Conservation (phyloP, 2,888 invertebrate species). For the Biston stratarius region DNA sequence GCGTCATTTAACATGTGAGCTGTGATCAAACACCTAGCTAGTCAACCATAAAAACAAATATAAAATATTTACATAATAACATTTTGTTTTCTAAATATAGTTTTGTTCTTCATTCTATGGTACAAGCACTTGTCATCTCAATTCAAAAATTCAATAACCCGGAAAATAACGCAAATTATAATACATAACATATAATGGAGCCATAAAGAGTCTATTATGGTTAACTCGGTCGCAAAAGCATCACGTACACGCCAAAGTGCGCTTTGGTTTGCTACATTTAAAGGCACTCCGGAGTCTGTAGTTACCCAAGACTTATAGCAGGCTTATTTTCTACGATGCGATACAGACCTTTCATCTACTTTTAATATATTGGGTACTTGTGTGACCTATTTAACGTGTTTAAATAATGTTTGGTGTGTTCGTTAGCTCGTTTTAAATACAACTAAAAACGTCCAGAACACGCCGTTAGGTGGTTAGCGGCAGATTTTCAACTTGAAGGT, state of each 20-base stretch:
- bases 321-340: constrained; percentile 18
- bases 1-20: too few species aligned
- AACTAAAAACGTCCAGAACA: too few species aligned
- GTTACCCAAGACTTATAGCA: constrained; percentile 47
- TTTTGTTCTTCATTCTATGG: too few species aligned
- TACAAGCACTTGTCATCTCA: too few species aligned
- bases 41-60: too few species aligned
- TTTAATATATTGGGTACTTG: constrained; percentile 5
- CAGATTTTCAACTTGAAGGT: too few species aligned
- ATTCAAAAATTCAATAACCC: not conserved
- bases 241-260: constrained; percentile 56
- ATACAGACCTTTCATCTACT: not conserved
- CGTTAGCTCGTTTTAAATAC: too few species aligned
- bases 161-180: not conserved
- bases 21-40: too few species aligned
- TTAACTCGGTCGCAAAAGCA: constrained; percentile 47
- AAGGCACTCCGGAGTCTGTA: constrained; percentile 57
- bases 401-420: too few species aligned
- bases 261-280: constrained; percentile 54
- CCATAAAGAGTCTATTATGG: constrained; percentile 14
- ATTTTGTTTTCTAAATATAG: too few species aligned
- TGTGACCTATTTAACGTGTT: not conserved
- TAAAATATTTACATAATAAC: too few species aligned
- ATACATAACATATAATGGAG: not conserved
- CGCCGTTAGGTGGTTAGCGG: too few species aligned